Base-by-base conservation (phyloP, 2,797 vertebrate genomes). In the Jordanella pulchra region DNA sequence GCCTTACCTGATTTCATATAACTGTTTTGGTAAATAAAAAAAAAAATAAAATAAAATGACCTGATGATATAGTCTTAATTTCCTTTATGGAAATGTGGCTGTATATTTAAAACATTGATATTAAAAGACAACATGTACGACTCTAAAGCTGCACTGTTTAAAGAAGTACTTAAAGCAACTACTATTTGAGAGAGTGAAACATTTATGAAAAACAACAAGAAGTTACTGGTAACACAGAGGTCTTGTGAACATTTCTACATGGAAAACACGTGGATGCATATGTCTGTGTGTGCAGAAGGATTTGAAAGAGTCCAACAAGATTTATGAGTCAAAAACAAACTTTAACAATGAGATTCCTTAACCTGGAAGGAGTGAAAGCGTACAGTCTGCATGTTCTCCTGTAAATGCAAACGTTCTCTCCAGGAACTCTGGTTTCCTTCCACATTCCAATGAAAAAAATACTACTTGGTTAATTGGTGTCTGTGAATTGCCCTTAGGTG, bases 1-100 rank as follows among this genome's bases (percentile, higher is more conserved):
- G 39, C 7, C 12, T 69, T 61, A 53, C 51, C 35, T 54, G 27
- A 47, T 28, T 32, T 70, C n/a, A 35, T 61, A 60, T 35, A 53
- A 63, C 30, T 64, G 23, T 45, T 12, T 69, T 69, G 39, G 21
- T 61, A 50, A 50, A 61, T 39, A 48, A 32, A 35, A 50, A 60
- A 48, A 48, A 3, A 17, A 3, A 69, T 6, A 69, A 72, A 61
- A 23, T 61, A 39, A 42, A 61, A n/a, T 3, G 23, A 63, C 15
- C 18, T 50, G 50, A 30, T 25, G 23, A n/a, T 45, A 17, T 13
- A 44, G 25, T 44, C 11, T 25, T 54, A 23, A 54, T 28, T 25
- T 45, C n/a, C 45, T 42, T 51, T 12, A 45, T 58, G 12, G 30
- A 14, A 42, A 39, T 3, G 27, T 21, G 42, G 4, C 4, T 23